Conservation (phyloP, 2,888 invertebrate species). For the Callyntrura guangdongensis region DNA sequence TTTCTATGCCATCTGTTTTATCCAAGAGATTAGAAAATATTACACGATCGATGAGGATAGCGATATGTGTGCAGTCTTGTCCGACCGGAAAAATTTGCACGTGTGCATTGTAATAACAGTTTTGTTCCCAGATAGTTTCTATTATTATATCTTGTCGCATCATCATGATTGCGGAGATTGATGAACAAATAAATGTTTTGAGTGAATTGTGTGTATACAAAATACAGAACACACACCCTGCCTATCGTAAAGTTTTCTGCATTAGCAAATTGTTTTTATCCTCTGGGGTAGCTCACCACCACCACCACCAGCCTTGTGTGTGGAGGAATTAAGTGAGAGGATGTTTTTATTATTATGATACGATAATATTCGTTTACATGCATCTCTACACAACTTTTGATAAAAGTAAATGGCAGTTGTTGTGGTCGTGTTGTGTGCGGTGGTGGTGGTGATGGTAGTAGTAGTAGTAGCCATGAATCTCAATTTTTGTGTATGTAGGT, state of each 20-base stretch:
- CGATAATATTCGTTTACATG: conserved; percentile 15
- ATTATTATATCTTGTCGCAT: too few species aligned
- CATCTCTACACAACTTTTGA: conserved; percentile 30
- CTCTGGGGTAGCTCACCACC: too few species aligned
- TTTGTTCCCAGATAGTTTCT: too few species aligned
- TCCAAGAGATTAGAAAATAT: conserved; percentile 18
- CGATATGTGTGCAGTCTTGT: conserved; percentile 7
- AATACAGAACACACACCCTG: too few species aligned
- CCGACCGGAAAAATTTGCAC: conserved; percentile 38
- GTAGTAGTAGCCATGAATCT: conserved; percentile 60
- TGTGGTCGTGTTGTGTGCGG: neutral
- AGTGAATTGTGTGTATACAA: too few species aligned
- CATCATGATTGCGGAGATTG: too few species aligned
- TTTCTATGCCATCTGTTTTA: conserved; percentile 30
- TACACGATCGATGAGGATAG: neutral
- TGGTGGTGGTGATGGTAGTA: neutral
- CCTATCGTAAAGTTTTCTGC: too few species aligned
- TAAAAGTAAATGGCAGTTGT: conserved; percentile 32
- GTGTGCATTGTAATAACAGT: too few species aligned
- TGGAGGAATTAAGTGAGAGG: neutral
- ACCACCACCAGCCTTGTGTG: too few species aligned
- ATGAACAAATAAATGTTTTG: too few species aligned
- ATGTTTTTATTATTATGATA: conserved; percentile 27
- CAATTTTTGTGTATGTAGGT: conserved; percentile 73
- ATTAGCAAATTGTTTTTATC: too few species aligned